Base-by-base conservation (phyloP, 1,140 invertebrate species). In the Calephelis nemesis region DNA sequence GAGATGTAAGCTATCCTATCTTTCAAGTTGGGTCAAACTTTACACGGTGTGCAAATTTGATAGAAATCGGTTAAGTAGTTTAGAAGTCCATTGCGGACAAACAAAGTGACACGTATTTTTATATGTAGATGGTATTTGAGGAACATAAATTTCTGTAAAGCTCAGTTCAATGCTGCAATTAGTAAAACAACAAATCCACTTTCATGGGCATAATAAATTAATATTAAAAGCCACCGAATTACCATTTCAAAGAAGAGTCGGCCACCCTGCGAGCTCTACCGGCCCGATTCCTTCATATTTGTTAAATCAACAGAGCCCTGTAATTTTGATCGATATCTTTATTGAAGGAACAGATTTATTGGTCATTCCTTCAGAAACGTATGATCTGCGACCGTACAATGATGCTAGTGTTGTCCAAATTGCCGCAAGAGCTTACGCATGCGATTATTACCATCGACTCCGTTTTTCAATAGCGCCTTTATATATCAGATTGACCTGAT, bases 261-360 rank as follows among this genome's bases (percentile, higher is more conserved):
- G 84, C 87, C 87, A 87, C 89, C 87, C 82, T 78, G 83, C 60
- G 63, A 65, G 83, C 71, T 70, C 71, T 72, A 74, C 75, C 74
- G 76, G 72, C 81, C 78, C 84, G 80, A 84, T 82, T 79, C 72
- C 67, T 74, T 82, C 82, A 81, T 90, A 89, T 89, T 90, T 90
- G 84, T 87, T 88, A 91, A 89, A 89, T 86, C 84, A 90, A 85
- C 85, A 76, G 81, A 84, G 83, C 85, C 85, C 87, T 91, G 82
- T 91, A 91, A 91, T 91, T 91, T 91, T 91, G 89, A 91, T 91
- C 87, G 82, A 89, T 90, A 91, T 91, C 89, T 91, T 91, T 87
- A 90, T 89, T 85, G 85, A 82, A 78, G 79, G 82, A 75, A 76
- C 74, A 86, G 85, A 88, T 87, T 91, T 91, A 91, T 90, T 87